Evolutionary conservation across 2,888 invertebrate genomes (phyloP).

Genomic region (Hedya salicella): DNA sequence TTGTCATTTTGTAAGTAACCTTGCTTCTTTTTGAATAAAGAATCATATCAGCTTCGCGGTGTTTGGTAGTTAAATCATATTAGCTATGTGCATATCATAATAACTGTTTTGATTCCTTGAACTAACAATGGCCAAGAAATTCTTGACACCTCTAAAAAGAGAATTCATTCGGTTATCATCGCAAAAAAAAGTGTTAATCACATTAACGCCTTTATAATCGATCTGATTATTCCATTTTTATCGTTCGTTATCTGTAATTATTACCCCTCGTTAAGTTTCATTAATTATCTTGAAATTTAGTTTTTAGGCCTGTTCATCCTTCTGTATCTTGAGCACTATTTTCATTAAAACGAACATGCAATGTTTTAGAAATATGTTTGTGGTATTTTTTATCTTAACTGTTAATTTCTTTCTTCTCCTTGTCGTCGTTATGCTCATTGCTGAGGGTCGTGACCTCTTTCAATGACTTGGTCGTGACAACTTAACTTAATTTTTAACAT

Average conservation of each 20-base stretch:
- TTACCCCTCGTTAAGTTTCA: neutral
- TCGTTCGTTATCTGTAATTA: neutral
- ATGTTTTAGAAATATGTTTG: neutral
- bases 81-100: neutral
- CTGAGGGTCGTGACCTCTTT: too few relatives aligned
- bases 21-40: conserved; percentile 7
- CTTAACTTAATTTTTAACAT: too few relatives aligned
- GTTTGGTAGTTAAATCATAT: neutral
- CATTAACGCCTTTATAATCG: conserved; percentile 6
- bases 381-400: too few relatives aligned
- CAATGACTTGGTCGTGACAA: too few relatives aligned
- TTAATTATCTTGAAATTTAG: too few relatives aligned
- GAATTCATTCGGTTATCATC: conserved; percentile 2
- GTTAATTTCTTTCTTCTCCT: too few relatives aligned
- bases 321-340: neutral
- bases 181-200: conserved; percentile 10
- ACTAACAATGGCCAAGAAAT: conserved; percentile 11
- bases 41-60: neutral
- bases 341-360: too few relatives aligned
- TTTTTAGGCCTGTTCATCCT: too few relatives aligned
- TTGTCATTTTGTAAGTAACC: neutral
- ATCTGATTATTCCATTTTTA: neutral
- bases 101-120: conserved; percentile 21
- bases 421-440: too few relatives aligned
- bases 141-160: neutral